Base-by-base conservation (phyloP, 2,113 vertebrate genomes). In the Oryzias celebensis region DNA sequence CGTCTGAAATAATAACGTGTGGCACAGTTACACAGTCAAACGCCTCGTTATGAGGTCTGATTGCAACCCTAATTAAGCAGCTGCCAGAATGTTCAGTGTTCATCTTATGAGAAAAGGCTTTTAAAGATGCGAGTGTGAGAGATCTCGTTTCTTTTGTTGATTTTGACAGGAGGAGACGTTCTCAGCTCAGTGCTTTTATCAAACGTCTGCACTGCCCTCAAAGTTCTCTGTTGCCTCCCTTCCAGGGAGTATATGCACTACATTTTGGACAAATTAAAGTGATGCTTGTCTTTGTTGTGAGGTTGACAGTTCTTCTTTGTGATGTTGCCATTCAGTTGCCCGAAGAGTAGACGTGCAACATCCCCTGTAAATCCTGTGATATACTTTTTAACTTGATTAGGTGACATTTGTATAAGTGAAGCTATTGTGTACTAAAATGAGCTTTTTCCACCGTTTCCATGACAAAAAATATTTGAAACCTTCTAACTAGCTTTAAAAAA, bases 31-130 rank as follows among this genome's bases (percentile, higher is more conserved):
- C 58, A 58, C 36, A 42, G 49, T 63, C 58, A 73, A 79, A 65
- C 74, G 61, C 76, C 41, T 83, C 73, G 76, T 77, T 71, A 74
- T 72, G 62, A 78, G 75, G 52, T 72, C 52, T 82, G 74, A 80
- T 71, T 82, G 53, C 70, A 61, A 76, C 43, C 28, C 18, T 58
- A 71, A 57, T 67, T 73, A 80, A 64, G 64, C 69, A 67, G 64
- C 75, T 78, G 71, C 65, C 71, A 81, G 75, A 83, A 77, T n/a
- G 14, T 58, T 70, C 55, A 43, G 20, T 62, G 71, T 62, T 66
- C 66, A 71, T 80, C 73, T 76, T 71, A 53, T 48, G 50, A 42
- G 45, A 22, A 65, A 69, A 51, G 22, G 28, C 4, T 58, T 56
- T 65, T 45, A 62, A 67, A 59, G 62, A 65, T 58, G 52, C 31